phyloP scores from a whole-genome alignment of 2,113 vertebrate genomes.

The Neolamprologus tretocephalus region DNA sequence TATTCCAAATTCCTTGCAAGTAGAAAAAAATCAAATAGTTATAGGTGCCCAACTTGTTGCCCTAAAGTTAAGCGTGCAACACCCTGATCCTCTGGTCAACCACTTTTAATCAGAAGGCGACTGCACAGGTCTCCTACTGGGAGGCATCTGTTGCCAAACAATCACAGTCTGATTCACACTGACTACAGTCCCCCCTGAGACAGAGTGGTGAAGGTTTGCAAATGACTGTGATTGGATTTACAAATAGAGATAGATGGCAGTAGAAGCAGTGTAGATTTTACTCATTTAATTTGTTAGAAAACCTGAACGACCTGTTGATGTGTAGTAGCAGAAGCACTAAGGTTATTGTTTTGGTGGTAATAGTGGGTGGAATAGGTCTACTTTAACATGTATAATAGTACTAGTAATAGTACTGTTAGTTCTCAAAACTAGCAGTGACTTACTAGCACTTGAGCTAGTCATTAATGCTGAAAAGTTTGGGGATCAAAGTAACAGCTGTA shows the following conservation, averaged over 20 bases:
- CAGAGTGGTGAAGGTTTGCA: neutral
- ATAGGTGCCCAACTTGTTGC: neutral
- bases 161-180: neutral
- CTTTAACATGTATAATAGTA: neutral
- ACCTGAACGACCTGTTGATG: neutral
- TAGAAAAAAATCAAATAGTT: neutral
- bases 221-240: neutral
- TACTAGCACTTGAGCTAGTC: neutral
- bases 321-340: neutral
- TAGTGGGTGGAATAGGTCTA: neutral
- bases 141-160: neutral
- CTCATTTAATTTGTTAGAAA: neutral
- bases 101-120: fast-evolving
- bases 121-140: fast-evolving
- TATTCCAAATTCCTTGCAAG: neutral
- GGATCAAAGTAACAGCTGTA: neutral
- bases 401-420: neutral
- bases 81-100: neutral
- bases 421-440: neutral
- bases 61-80: neutral
- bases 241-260: neutral
- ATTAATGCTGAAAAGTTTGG: neutral
- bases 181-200: neutral
- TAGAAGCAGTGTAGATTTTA: neutral
- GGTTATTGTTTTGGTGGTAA: neutral